Percentiles rank a stretch among this genome's conserved stretches.
These are phyloP conservation scores for Anadara kagoshimensis DNA, from an alignment of 1,140 invertebrate genomes.

Conservation along the genomic window DNA sequence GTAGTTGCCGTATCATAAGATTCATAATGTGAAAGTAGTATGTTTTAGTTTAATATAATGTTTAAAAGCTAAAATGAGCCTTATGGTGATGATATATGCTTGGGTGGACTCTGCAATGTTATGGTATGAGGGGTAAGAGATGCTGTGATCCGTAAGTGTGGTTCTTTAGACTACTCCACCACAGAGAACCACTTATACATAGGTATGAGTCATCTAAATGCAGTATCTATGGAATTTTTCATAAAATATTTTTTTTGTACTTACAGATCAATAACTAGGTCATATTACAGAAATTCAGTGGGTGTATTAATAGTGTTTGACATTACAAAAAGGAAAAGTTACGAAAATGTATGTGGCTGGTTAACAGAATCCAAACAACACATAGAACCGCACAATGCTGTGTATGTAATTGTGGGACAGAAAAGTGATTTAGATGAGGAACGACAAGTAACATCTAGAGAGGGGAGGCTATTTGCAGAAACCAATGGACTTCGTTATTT, in stretches of 20 bases:
- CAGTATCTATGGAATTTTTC: background rate
- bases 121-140: no score
- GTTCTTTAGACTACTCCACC: no score
- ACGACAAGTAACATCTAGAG: slow-evolving; percentile 77
- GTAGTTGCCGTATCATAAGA: no score
- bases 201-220: no score
- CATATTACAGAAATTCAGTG: slow-evolving; percentile 98
- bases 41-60: no score
- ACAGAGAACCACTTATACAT: no score
- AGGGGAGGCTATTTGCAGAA: slow-evolving; percentile 94
- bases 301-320: slow-evolving; percentile 97
- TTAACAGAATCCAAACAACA: slow-evolving; percentile 95
- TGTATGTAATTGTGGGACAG: slow-evolving; percentile 96
- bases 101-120: no score
- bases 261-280: slow-evolving; percentile 86
- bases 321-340: slow-evolving; percentile 94
- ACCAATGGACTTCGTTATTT: slow-evolving; percentile 93
- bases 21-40: no score
- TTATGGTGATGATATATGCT: no score
- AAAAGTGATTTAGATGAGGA: slow-evolving; percentile 85
- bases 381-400: slow-evolving; percentile 87
- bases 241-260: slow-evolving; percentile 24
- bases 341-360: slow-evolving; percentile 96
- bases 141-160: no score
- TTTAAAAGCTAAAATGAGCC: no score